A percentile compares a stretch with the other conserved stretches of the same genome.
phyloP scores from a whole-genome alignment of 2,797 vertebrate species.

The Perodicticus potto region DNA sequence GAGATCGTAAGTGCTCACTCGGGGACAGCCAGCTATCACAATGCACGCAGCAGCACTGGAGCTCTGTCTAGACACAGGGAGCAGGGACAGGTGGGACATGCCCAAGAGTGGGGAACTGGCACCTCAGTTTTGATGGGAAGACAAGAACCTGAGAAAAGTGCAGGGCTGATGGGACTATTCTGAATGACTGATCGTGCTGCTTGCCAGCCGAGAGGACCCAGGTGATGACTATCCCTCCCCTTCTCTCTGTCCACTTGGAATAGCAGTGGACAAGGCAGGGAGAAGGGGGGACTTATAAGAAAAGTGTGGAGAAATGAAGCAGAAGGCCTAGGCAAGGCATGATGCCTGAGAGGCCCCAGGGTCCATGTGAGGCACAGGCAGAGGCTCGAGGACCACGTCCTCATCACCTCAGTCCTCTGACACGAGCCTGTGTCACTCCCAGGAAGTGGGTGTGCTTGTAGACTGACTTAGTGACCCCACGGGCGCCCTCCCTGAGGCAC shows the following conservation, averaged over 20 bases:
- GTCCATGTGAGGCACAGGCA: not conserved
- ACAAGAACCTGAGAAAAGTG: not conserved
- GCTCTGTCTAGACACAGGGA: not conserved
- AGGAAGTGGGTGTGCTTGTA: not conserved
- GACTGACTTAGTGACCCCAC: not conserved
- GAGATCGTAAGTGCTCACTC: not conserved
- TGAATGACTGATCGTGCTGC: fast-evolving
- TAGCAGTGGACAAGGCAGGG: not conserved
- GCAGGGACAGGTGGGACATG: fast-evolving
- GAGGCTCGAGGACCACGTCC: not conserved
- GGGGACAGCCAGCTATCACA: fast-evolving
- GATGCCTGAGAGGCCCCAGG: fast-evolving
- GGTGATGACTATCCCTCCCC: no score
- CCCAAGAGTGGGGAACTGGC: not conserved
- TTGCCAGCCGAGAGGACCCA: not conserved
- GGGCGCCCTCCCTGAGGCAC: not conserved
- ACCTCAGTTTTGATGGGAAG: not conserved
- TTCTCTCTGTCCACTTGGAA: no score
- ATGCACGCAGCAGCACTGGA: not conserved
- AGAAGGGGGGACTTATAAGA: not conserved
- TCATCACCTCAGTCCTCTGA: not conserved
- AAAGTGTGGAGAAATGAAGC: not conserved
- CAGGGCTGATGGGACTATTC: not conserved
- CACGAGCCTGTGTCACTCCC: not conserved
- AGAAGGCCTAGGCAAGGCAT: fast-evolving